phyloP scores from a whole-genome alignment of 2,113 vertebrate species.

The Scatophagus argus region DNA sequence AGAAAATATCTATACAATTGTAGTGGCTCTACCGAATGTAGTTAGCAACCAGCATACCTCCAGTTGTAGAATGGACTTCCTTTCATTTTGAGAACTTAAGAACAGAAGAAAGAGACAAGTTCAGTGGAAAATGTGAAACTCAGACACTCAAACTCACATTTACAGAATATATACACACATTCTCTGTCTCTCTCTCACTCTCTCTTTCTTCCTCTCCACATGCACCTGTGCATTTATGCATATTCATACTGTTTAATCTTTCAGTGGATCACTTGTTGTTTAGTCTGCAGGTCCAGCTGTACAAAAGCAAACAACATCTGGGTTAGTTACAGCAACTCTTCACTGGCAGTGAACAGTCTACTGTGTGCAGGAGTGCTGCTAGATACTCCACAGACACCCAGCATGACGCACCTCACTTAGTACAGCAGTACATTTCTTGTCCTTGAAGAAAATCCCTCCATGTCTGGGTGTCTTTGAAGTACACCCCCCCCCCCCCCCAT shows the following conservation, averaged over 20 bases:
- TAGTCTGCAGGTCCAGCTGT: constrained; percentile 60
- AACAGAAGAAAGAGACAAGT: constrained; percentile 77
- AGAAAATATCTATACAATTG: constrained; percentile 55
- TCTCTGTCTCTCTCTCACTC: constrained; percentile 1
- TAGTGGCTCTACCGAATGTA: constrained; percentile 71
- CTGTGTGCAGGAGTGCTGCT: constrained; percentile 13
- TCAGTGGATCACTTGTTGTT: constrained; percentile 41
- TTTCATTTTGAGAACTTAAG: constrained; percentile 85
- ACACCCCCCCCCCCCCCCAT: constrained; percentile 21
- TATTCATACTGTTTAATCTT: constrained; percentile 64
- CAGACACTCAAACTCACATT: constrained; percentile 39
- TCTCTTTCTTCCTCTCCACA: constrained; percentile 4
- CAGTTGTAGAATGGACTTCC: constrained; percentile 80
- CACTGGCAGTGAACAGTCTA: constrained; percentile 2
- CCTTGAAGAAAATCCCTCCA: constrained; percentile 62
- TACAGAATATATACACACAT: constrained; percentile 28
- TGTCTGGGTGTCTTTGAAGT: constrained; percentile 66
- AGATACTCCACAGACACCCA: constrained; percentile 15
- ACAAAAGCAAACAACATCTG: constrained; percentile 74
- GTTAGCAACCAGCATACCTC: constrained; percentile 82
- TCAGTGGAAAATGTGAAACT: constrained; percentile 58
- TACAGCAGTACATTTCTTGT: constrained; percentile 36
- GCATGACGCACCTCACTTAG: constrained; percentile 27
- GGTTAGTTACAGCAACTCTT: constrained; percentile 13
- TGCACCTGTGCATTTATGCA: constrained; percentile 47